Base-by-base conservation (phyloP, 2,888 invertebrate species). In the Sminthurinus aureus region DNA sequence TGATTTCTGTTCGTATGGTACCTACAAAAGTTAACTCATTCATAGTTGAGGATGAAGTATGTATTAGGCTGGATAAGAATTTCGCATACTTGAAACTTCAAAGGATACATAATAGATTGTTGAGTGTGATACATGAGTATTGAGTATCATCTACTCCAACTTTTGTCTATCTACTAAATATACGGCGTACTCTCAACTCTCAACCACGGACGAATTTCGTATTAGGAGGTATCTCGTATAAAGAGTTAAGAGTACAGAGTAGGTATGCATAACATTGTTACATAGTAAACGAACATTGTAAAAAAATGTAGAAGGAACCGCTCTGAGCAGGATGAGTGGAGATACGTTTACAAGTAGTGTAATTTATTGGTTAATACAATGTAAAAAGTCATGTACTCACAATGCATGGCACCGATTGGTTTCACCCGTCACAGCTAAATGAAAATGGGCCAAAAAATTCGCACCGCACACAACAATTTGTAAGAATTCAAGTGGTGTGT, bases 391-490 rank as follows among this genome's bases (percentile, higher is more conserved):
- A 52, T 50, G 75, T 64, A 74, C 73, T 81, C 74, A 81, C 52
- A 81, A 81, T 24, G 74, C 81, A 64, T 81, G 64, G 74, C 75
- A 81, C 81, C 81, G 81, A 81, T 81, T 81, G 74, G 81, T 81
- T 81, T 75, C 81, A 75, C 81, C 74, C 58, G 73, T 81, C 81
- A 81, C 81, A 81, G 75, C 64, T 75, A 74, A 52, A 74, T 52
- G 75, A 81, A 81, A 81, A 81, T 81, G 81, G 81, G 81, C 81
- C 81, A 81, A 75, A 81, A 79, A 71, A 79, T 79, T 79, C 79
- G 67, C 79, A 67, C 66, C 24, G 66, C 79, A 79, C 67, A 69
- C 18, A 52, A 52, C 24, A 50, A 75, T 18, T 18, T n/a, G 75
- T 71, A 75, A 38, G 12, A n/a, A 71, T 9, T 71, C 71, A 71